These are phyloP conservation scores for Bhutanitis thaidina DNA, from an alignment of 2,888 invertebrate genomes.

Conservation along the genomic window DNA sequence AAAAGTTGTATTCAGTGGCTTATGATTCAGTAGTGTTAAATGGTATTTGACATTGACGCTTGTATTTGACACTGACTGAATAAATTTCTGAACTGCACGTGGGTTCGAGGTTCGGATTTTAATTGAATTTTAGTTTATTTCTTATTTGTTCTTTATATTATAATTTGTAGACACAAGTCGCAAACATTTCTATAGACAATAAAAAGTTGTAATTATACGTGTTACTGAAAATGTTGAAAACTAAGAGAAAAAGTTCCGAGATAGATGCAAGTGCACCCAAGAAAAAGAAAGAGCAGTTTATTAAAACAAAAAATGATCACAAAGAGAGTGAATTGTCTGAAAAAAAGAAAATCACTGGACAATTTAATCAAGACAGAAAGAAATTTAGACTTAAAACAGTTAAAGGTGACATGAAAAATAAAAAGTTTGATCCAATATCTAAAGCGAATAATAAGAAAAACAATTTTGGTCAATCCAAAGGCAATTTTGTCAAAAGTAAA, in stretches of 20 bases:
- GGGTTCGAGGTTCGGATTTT: no score
- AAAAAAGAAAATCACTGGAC: slow-evolving; percentile 18
- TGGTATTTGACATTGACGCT: no score
- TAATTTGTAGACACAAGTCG: no score
- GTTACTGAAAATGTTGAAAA: slow-evolving; percentile 52
- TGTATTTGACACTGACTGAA: no score
- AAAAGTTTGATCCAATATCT: slow-evolving; percentile 26
- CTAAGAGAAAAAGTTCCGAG: slow-evolving; percentile 55
- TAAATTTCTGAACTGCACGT: no score
- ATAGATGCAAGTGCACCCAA: slow-evolving; percentile 37
- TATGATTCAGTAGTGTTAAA: no score
- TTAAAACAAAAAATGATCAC: slow-evolving; percentile 22
- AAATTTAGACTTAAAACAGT: slow-evolving; percentile 21
- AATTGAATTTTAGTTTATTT: no score
- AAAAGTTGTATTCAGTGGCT: no score
- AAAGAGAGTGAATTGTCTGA: slow-evolving; percentile 17
- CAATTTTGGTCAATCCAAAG: slow-evolving; percentile 23
- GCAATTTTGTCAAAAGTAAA: slow-evolving; percentile 22
- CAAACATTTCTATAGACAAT: no score
- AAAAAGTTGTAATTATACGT: no score
- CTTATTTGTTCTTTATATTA: no score
- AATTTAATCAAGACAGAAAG: slow-evolving; percentile 14
- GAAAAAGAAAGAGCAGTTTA: slow-evolving; percentile 52
- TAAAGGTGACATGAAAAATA: slow-evolving; percentile 22
- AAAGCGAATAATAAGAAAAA: slow-evolving; percentile 18